Evolutionary conservation across 1,140 invertebrate species (phyloP).

Genomic region (Ganaspis sp.): DNA sequence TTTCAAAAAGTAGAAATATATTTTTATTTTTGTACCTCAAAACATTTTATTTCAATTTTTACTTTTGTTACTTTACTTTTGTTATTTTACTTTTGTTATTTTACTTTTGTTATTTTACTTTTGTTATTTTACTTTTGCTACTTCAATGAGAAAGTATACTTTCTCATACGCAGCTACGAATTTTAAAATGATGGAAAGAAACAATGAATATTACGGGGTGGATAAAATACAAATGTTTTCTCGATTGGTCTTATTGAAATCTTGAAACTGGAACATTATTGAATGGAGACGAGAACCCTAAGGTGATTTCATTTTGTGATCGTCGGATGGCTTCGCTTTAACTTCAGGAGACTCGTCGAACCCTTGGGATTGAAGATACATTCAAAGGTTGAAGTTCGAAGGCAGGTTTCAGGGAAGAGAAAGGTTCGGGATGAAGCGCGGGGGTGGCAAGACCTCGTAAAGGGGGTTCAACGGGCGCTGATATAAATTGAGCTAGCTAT

Average conservation of each 20-base stretch:
- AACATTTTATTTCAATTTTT: too few species aligned
- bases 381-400: constrained; percentile 59
- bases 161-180: too few species aligned
- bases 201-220: neutral
- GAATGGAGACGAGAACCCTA: constrained; percentile 17
- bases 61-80: too few species aligned
- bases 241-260: constrained; percentile 20
- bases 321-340: constrained; percentile 63
- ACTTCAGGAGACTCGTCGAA: constrained; percentile 53
- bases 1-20: too few species aligned
- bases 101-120: too few species aligned
- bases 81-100: too few species aligned
- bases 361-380: constrained; percentile 57
- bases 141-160: too few species aligned
- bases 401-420: constrained; percentile 52
- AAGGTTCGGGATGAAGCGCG: constrained; percentile 54
- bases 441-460: constrained; percentile 70
- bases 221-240: neutral
- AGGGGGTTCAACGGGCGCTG: constrained; percentile 71
- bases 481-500: constrained; percentile 76
- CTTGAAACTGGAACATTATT: constrained; percentile 12
- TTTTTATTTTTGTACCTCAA: too few species aligned
- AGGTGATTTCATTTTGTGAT: constrained; percentile 54
- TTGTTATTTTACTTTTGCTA: too few species aligned
- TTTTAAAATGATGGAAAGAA: too few species aligned